Percentiles rank a stretch among this genome's conserved stretches.
phyloP scores from a whole-genome alignment of 2,113 vertebrate species.

The Dasyprocta punctata region DNA sequence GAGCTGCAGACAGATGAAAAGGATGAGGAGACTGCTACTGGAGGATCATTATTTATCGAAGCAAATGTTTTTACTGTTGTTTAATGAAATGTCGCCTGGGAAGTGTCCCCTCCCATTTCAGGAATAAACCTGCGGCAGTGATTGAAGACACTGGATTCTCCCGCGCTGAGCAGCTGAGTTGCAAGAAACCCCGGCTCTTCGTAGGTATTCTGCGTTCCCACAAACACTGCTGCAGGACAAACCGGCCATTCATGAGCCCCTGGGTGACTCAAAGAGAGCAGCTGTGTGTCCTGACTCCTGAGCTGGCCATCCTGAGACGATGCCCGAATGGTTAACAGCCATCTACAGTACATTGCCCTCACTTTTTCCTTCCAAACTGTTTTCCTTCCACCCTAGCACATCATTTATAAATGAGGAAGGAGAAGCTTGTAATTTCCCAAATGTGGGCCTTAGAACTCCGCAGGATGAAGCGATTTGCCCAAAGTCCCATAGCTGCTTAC shows the following conservation, averaged over 20 bases:
- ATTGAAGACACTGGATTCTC: not conserved
- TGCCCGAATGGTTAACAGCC: not conserved
- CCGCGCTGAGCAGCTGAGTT: not conserved
- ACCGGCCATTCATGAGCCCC: not conserved
- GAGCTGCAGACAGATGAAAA: not conserved
- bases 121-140: not conserved
- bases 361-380: not conserved
- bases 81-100: not conserved
- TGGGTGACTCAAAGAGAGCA: not conserved
- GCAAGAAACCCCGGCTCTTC: not conserved
- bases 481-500: not conserved
- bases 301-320: accelerated
- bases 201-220: not conserved
- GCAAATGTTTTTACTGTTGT: not conserved
- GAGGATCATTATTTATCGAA: not conserved
- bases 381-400: not conserved
- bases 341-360: not conserved
- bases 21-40: not conserved
- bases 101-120: not conserved
- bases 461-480: not conserved
- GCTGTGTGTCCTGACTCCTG: accelerated
- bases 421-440: not conserved
- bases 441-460: not conserved
- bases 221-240: not conserved
- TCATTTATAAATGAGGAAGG: not conserved